These are phyloP conservation scores for Diceros bicornis DNA, from an alignment of 2,797 vertebrate genomes.

Conservation along the genomic window DNA sequence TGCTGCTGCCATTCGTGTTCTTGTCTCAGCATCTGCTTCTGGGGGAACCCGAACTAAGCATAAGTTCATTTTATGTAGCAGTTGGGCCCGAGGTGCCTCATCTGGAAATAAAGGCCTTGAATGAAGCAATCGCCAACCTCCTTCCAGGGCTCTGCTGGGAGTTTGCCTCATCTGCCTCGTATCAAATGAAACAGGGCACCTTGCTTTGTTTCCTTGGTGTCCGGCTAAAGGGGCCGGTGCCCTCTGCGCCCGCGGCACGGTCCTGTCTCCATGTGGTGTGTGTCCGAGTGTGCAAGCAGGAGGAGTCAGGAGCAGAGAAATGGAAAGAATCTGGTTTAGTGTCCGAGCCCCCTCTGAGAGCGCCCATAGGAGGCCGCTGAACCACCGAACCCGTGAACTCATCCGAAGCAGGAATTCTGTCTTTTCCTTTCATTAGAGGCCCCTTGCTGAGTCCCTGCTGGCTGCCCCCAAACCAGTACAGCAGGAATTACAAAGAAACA, in stretches of 20 bases:
- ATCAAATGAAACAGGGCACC: not conserved
- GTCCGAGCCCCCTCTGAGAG: not conserved
- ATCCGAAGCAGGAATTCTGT: not conserved
- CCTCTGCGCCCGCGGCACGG: not conserved
- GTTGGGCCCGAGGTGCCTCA: not conserved
- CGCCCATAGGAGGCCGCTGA: not conserved
- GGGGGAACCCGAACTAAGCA: not conserved
- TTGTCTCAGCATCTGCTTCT: not conserved
- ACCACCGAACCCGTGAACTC: not conserved
- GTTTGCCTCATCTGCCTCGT: not conserved
- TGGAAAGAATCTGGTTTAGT: not conserved
- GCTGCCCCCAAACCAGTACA: not conserved
- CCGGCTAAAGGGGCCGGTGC: not conserved
- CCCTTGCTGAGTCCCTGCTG: not conserved
- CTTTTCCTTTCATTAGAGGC: constrained; percentile 28
- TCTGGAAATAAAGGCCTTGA: not conserved
- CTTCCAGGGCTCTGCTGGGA: not conserved
- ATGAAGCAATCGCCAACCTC: not conserved
- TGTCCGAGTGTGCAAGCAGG: not conserved
- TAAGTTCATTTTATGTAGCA: not conserved
- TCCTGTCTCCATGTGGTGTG: not conserved
- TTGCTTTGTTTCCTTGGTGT: not conserved
- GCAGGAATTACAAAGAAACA: constrained; percentile 33
- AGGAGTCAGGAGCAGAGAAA: not conserved
- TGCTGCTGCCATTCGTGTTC: not conserved